These are phyloP conservation scores for Lithophane semibrunnea DNA, from an alignment of 2,888 invertebrate genomes.

Conservation along the genomic window DNA sequence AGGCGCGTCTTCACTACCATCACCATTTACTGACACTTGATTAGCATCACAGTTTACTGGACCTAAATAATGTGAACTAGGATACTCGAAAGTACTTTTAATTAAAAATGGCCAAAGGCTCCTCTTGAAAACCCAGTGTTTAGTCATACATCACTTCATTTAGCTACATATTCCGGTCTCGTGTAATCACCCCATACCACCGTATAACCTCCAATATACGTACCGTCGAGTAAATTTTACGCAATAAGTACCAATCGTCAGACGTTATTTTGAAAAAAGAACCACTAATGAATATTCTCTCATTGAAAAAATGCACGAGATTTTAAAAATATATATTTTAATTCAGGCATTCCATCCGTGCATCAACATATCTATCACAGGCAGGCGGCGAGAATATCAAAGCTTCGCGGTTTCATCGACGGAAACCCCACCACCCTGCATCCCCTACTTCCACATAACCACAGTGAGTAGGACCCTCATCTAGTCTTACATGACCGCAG, in stretches of 20 bases:
- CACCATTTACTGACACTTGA: not conserved
- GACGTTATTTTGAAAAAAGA: conserved; percentile 40
- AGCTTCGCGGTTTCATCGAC: conserved; percentile 80
- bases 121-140: conserved; percentile 17
- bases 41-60: not conserved
- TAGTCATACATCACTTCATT: conserved; percentile 24
- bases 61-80: not conserved
- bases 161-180: conserved; percentile 15
- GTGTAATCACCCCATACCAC: not conserved
- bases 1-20: not conserved
- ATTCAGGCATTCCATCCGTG: conserved; percentile 66
- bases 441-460: conserved; percentile 57
- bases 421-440: conserved; percentile 63
- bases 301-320: conserved; percentile 42
- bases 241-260: conserved; percentile 38
- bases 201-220: not conserved
- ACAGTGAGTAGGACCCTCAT: conserved; percentile 44
- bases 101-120: conserved; percentile 15
- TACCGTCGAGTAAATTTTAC: conserved; percentile 27
- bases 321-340: conserved; percentile 64
- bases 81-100: conserved; percentile 6
- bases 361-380: conserved; percentile 77
- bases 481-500: conserved; percentile 4
- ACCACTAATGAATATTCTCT: conserved; percentile 47
- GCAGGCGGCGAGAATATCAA: conserved; percentile 76